Base-by-base conservation (phyloP, 2,797 vertebrate species). In the Labeo calbasu region DNA sequence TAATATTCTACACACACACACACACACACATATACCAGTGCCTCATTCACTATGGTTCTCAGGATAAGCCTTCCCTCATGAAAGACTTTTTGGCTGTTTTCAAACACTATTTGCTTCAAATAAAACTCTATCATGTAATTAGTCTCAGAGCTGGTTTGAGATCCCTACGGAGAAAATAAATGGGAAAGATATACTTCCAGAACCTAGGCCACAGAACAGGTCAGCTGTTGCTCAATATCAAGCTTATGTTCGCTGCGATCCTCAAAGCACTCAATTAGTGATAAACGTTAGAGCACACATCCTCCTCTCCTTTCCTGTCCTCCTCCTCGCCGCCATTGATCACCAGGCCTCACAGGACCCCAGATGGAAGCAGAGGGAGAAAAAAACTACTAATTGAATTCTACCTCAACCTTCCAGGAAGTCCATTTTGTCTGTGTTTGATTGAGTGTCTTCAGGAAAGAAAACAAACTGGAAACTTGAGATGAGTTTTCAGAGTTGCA, bases 231-330 rank as follows among this genome's bases (percentile, higher is more conserved):
- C 92, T 92, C 90, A 90, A 92, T 89, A 91, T 91, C 89, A 86
- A 86, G 89, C 91, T 90, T 89, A 89, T 88, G 86, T 88, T 89
- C 85, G 86, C 87, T 87, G 82, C 89, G 91, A 92, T 93, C 90
- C 90, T 92, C 90, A 88, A 82, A 87, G 91, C 90, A 90, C 91
- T 92, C 90, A 94, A 93, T 94, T 93, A 93, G 87, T 89, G 86
- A 86, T 81, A 81, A 84, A 84, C 65, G 87, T 46, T 81, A 53
- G 66, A 65, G 73, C 77, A 73, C 79, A 77, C 84, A 81, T 72
- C 73, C 81, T 70, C 88, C 85, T 21, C 79, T 17, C 51, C 65
- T 61, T 46, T 57, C 17, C 73, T 76, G 46, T 51, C 92, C 91
- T 88, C 87, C 86, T 81, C 85, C 91, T 91, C 89, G 36, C 48